A percentile compares a stretch with the other conserved stretches of the same genome.
Evolutionary conservation across 2,113 vertebrate species (phyloP).

Genomic region (Sminthopsis crassicaudata): DNA sequence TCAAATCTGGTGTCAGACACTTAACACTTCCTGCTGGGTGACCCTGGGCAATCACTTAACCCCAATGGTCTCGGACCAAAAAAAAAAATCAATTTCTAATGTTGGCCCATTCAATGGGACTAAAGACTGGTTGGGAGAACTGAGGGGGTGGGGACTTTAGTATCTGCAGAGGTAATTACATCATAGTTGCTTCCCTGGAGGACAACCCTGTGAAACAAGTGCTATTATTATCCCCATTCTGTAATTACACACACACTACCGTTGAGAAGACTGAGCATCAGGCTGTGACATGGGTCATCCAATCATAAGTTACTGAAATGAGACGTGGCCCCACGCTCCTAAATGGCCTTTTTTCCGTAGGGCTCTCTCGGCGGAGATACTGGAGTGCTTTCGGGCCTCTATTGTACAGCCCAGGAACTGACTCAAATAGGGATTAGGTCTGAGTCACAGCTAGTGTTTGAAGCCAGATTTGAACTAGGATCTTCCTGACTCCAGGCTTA

Average conservation of each 20-base stretch:
- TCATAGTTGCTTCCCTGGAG: neutral
- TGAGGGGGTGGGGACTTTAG: neutral
- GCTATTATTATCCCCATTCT: neutral
- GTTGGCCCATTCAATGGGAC: neutral
- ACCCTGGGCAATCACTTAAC: no score
- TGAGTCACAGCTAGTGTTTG: neutral
- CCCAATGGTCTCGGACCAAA: no score
- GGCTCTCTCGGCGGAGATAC: neutral
- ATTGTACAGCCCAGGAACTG: neutral
- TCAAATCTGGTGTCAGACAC: no score
- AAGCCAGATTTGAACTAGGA: neutral
- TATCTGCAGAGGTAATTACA: neutral
- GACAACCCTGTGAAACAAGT: neutral
- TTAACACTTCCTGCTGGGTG: no score
- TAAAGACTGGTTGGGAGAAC: neutral
- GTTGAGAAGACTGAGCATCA: neutral
- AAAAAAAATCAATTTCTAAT: neutral
- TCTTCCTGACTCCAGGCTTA: neutral
- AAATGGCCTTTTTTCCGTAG: neutral
- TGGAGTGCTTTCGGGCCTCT: neutral
- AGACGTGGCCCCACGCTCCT: neutral
- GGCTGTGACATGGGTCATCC: neutral
- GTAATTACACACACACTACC: neutral
- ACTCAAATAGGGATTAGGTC: neutral
- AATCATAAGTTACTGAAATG: neutral